Conservation (phyloP, 2,797 vertebrate species). For the Notoglanidium macrostoma region DNA sequence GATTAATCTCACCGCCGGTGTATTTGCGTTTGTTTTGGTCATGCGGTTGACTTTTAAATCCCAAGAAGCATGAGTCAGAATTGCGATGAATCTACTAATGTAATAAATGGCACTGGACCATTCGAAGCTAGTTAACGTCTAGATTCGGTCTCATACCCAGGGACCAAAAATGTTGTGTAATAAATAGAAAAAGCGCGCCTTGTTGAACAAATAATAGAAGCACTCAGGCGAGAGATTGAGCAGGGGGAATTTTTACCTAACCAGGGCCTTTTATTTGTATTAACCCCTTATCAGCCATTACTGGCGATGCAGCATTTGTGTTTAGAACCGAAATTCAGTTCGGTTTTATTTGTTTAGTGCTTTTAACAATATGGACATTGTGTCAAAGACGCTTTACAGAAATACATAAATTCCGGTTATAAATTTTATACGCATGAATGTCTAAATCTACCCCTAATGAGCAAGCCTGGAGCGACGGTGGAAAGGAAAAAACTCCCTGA, state of each 20-base stretch:
- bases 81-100: slow-evolving; percentile 37
- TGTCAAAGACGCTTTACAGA: no score
- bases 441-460: no score
- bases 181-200: slow-evolving; percentile 61
- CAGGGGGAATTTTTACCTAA: slow-evolving; percentile 59
- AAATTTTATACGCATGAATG: no score
- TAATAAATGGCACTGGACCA: slow-evolving; percentile 63
- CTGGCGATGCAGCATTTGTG: not conserved
- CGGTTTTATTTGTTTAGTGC: no score
- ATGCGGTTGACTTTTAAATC: slow-evolving; percentile 23
- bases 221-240: slow-evolving; percentile 60
- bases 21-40: slow-evolving; percentile 37
- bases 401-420: no score
- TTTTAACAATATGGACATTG: no score
- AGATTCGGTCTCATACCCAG: slow-evolving; percentile 34
- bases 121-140: slow-evolving; percentile 63
- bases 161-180: slow-evolving; percentile 51
- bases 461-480: no score
- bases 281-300: slow-evolving; percentile 44
- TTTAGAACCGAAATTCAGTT: not conserved
- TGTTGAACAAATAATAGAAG: slow-evolving; percentile 70
- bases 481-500: no score
- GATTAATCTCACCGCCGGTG: slow-evolving; percentile 16
- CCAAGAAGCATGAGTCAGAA: slow-evolving; percentile 36
- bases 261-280: slow-evolving; percentile 56